Percentiles rank a stretch among this genome's conserved stretches.
phyloP scores from a whole-genome alignment of 2,113 vertebrate species.

The Pygoscelis antarcticus region DNA sequence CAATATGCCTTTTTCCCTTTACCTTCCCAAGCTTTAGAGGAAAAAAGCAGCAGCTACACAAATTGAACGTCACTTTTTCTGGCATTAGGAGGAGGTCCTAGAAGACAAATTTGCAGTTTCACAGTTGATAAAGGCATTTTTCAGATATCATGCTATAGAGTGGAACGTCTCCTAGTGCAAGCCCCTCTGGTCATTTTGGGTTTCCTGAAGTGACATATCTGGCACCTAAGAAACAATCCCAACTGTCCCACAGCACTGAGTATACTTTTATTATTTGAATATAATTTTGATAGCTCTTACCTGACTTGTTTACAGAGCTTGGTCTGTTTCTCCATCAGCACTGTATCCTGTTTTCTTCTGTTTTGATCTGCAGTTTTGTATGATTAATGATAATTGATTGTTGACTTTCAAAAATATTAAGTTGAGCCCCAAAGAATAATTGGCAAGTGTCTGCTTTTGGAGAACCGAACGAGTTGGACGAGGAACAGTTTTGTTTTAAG shows the following conservation, averaged over 20 bases:
- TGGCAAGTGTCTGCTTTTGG: background rate
- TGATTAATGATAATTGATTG: background rate
- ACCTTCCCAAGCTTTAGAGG: background rate
- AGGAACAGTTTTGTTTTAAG: background rate
- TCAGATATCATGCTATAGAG: background rate
- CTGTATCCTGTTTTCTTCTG: background rate
- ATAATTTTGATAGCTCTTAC: background rate
- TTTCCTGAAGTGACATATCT: background rate
- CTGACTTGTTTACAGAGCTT: background rate
- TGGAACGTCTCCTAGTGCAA: background rate
- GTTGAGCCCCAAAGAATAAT: background rate
- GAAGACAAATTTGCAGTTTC: background rate
- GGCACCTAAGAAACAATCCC: background rate
- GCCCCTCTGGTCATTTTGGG: background rate
- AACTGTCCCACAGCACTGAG: background rate
- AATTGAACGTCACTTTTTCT: background rate
- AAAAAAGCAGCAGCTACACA: background rate
- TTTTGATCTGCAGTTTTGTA: background rate
- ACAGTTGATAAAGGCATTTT: background rate
- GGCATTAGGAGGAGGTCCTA: background rate
- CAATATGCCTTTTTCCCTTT: background rate
- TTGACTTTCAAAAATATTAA: background rate
- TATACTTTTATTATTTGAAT: background rate
- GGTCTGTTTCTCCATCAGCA: background rate
- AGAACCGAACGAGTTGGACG: fast-evolving